Percentiles rank a stretch among this genome's conserved stretches.
Conservation (phyloP, 1,140 invertebrate species). For the Drosophila auraria region DNA sequence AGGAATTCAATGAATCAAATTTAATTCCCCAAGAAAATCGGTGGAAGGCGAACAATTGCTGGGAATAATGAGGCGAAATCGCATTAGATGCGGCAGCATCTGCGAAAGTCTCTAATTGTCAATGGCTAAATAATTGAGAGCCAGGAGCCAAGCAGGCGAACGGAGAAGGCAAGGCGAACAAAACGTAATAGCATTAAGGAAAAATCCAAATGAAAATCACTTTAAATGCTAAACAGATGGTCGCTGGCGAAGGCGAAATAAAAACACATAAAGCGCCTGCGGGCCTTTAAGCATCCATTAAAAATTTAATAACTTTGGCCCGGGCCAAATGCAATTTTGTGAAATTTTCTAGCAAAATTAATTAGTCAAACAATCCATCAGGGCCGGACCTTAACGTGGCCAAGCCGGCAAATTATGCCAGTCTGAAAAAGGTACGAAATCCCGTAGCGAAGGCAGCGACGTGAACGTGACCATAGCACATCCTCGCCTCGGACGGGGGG, state of each 20-base stretch:
- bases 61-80: constrained; percentile 50
- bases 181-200: constrained; percentile 60
- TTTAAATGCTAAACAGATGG: constrained; percentile 70
- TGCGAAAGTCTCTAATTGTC: constrained; percentile 68
- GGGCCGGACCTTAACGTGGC: constrained; percentile 24
- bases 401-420: constrained; percentile 52
- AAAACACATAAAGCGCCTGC: constrained; percentile 43
- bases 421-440: constrained; percentile 43
- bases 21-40: constrained; percentile 40
- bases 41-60: constrained; percentile 39
- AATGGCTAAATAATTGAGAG: constrained; percentile 73
- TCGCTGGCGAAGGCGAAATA: constrained; percentile 26
- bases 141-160: constrained; percentile 17
- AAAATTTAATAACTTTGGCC: constrained; percentile 61
- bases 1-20: constrained; percentile 41
- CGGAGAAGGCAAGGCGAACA: constrained; percentile 3
- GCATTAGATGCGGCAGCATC: constrained; percentile 46
- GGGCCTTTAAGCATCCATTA: constrained; percentile 52
- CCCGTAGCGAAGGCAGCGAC: constrained; percentile 15
- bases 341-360: constrained; percentile 61
- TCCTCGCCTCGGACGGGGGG: constrained; percentile 10
- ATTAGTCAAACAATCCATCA: constrained; percentile 76
- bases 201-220: constrained; percentile 63
- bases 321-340: constrained; percentile 54
- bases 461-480: constrained; percentile 51